Evolutionary conservation across 2,113 vertebrate species (phyloP).

Genomic region (Pyxicephalus adspersus): DNA sequence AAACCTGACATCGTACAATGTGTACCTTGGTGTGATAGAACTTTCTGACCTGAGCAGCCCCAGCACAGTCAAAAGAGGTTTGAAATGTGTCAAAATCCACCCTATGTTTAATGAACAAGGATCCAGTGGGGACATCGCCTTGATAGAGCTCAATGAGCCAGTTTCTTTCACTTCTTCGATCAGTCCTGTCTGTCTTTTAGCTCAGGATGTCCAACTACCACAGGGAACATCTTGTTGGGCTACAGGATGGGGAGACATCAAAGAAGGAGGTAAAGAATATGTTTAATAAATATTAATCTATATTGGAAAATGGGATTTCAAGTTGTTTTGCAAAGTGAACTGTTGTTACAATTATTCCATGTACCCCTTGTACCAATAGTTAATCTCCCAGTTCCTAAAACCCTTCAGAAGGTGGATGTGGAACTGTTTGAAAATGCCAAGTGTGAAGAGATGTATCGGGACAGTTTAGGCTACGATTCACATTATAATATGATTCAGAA

Average conservation of each 20-base stretch:
- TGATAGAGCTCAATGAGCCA: constrained; percentile 60
- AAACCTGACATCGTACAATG: too few species aligned
- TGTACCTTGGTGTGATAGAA: too few species aligned
- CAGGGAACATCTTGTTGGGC: too few species aligned
- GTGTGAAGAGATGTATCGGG: constrained; percentile 62
- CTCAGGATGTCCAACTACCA: too few species aligned
- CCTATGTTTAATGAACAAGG: constrained; percentile 19
- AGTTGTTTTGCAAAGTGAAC: too few species aligned
- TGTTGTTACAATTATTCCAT: too few species aligned
- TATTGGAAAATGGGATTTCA: too few species aligned
- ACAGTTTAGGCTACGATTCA: background rate
- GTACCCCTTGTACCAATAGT: background rate
- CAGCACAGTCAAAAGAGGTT: background rate
- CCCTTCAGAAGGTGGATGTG: constrained; percentile 64
- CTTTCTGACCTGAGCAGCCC: background rate
- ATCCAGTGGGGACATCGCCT: constrained; percentile 62
- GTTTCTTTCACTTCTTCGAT: constrained; percentile 56
- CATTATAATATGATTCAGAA: constrained; percentile 49
- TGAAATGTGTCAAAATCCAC: constrained; percentile 60
- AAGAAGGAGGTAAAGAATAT: too few species aligned
- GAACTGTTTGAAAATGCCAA: constrained; percentile 57
- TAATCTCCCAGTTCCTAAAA: constrained; percentile 30
- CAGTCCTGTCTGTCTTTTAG: too few species aligned
- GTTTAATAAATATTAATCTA: too few species aligned
- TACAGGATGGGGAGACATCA: too few species aligned